phyloP scores from a whole-genome alignment of 2,113 vertebrate genomes.

The Panthera uncia region DNA sequence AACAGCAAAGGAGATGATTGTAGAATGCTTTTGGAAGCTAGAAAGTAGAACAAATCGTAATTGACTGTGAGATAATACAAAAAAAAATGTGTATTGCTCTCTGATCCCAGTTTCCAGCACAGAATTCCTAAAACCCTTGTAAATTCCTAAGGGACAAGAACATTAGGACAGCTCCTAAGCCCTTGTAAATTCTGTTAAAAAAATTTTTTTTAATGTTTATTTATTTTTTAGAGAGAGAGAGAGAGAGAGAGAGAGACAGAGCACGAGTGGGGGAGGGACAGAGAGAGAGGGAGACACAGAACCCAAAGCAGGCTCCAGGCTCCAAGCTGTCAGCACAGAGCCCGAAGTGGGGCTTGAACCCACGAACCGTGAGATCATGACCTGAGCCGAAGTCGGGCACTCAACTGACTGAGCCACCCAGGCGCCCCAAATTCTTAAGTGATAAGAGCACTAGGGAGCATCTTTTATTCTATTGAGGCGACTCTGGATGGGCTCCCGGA shows the following conservation, averaged over 20 bases:
- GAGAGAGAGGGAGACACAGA: no score
- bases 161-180: neutral
- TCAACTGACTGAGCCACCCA: no score
- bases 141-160: neutral
- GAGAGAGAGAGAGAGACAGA: no score
- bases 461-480: neutral
- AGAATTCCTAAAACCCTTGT: neutral
- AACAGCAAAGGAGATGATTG: neutral
- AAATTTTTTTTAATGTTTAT: no score
- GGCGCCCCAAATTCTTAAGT: neutral
- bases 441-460: neutral
- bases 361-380: no score
- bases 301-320: no score
- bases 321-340: no score
- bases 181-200: neutral
- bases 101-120: neutral
- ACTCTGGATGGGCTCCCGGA: neutral
- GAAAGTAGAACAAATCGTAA: neutral
- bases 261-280: no score
- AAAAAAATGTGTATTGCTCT: neutral
- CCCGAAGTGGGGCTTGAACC: no score
- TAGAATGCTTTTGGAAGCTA: constrained; percentile 1
- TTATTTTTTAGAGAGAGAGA: no score
- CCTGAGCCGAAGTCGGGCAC: no score
- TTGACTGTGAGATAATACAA: neutral